These are phyloP conservation scores for Dilophus febrilis DNA, from an alignment of 2,888 invertebrate genomes.

Conservation along the genomic window DNA sequence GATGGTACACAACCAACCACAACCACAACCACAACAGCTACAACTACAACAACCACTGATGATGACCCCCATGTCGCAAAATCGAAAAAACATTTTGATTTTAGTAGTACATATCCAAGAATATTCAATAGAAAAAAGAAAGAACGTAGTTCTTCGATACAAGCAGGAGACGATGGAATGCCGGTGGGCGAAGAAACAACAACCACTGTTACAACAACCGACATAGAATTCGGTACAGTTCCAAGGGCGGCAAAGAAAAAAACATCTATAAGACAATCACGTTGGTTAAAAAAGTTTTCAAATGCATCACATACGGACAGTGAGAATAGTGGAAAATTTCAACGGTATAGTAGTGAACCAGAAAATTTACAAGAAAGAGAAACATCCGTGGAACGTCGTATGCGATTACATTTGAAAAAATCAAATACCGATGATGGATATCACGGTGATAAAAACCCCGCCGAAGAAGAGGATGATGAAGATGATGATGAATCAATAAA, in stretches of 20 bases:
- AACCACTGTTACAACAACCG: constrained; percentile 41
- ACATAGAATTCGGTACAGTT: constrained; percentile 48
- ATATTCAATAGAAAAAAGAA: constrained; percentile 33
- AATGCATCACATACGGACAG: constrained; percentile 22
- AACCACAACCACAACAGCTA: constrained; percentile 15
- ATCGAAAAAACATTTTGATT: constrained; percentile 34
- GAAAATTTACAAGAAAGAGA: constrained; percentile 23
- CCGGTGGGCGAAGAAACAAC: constrained; percentile 36
- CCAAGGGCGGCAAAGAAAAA: constrained; percentile 37
- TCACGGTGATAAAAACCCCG: constrained; percentile 20
- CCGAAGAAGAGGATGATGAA: constrained; percentile 19
- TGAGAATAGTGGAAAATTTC: constrained; percentile 29
- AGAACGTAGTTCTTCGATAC: constrained; percentile 1
- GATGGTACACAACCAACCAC: constrained; percentile 5
- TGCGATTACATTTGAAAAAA: constrained; percentile 24
- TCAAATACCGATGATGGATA: constrained; percentile 16
- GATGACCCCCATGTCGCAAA: background rate
- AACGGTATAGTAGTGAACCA: constrained; percentile 22
- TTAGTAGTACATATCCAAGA: constrained; percentile 61
- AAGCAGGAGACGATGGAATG: constrained; percentile 22
- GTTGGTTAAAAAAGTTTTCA: constrained; percentile 5
- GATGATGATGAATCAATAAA: constrained; percentile 28
- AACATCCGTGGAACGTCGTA: constrained; percentile 28
- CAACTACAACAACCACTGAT: constrained; percentile 35
- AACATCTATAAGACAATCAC: constrained; percentile 26